Conservation (phyloP, 2,797 vertebrate genomes). For the Paratrypauchen microcephalus region DNA sequence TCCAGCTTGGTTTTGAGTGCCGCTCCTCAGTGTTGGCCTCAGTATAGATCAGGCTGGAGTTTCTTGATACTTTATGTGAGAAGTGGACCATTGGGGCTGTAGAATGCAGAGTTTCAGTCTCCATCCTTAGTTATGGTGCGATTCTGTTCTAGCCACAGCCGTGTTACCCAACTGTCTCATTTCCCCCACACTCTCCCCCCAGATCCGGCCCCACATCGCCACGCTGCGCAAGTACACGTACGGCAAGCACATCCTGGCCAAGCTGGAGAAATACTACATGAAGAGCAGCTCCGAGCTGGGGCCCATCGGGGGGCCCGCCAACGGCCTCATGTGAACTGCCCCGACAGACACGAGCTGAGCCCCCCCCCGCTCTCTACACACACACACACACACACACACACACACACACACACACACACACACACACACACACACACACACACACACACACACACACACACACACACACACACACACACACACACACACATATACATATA, state of each 20-base stretch:
- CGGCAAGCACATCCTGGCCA: conserved; percentile 97
- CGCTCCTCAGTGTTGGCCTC: no score
- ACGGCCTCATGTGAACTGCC: conserved; percentile 88
- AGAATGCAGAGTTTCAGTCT: no score
- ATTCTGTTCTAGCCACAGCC: no score
- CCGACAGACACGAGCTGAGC: conserved; percentile 19
- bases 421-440: conserved; percentile 43
- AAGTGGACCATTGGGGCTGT: no score
- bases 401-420: conserved; percentile 27
- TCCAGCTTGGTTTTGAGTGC: no score
- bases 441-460: conserved; percentile 35
- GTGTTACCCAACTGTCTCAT: background rate
- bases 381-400: conserved; percentile 46
- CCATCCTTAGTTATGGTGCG: no score
- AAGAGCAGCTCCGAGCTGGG: conserved; percentile 94
- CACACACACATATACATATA: conserved; percentile 31
- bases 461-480: conserved; percentile 44
- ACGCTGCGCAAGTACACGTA: conserved; percentile 98
- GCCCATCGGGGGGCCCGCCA: conserved; percentile 92
- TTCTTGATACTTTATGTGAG: no score
- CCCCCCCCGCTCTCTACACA: no score
- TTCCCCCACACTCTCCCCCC: background rate
- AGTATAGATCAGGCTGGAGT: no score
- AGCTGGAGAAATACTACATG: conserved; percentile 98
- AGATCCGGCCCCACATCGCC: conserved; percentile 97